Conservation (phyloP, 2,113 vertebrate species). For the Isichthys henryi region DNA sequence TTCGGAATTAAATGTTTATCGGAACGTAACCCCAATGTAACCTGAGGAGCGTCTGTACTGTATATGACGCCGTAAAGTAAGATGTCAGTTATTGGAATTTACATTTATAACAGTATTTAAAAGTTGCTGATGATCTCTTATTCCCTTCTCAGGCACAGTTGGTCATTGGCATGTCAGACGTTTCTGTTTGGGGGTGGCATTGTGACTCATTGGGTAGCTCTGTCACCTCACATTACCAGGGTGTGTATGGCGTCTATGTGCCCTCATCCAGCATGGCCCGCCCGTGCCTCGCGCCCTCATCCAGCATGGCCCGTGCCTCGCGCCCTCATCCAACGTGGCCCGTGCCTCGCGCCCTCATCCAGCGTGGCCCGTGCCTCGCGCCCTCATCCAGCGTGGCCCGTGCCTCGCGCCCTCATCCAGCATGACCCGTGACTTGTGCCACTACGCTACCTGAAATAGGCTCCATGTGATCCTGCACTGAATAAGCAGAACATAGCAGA, state of each 20-base stretch:
- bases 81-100: neutral
- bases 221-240: neutral
- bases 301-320: too few relatives aligned
- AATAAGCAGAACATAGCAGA: neutral
- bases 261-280: too few relatives aligned
- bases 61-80: neutral
- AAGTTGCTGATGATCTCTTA: neutral
- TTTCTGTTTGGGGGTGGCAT: neutral
- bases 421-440: neutral
- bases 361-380: too few relatives aligned
- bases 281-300: too few relatives aligned
- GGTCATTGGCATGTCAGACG: neutral
- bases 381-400: too few relatives aligned
- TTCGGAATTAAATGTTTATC: too few relatives aligned
- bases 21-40: too few relatives aligned
- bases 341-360: too few relatives aligned
- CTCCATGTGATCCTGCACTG: neutral
- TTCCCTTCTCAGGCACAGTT: neutral
- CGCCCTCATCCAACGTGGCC: too few relatives aligned
- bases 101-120: neutral
- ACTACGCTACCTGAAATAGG: neutral
- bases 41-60: neutral
- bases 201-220: neutral
- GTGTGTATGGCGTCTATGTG: neutral
- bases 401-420: neutral